phyloP scores from a whole-genome alignment of 2,113 vertebrate species.

The Stegastes partitus region DNA sequence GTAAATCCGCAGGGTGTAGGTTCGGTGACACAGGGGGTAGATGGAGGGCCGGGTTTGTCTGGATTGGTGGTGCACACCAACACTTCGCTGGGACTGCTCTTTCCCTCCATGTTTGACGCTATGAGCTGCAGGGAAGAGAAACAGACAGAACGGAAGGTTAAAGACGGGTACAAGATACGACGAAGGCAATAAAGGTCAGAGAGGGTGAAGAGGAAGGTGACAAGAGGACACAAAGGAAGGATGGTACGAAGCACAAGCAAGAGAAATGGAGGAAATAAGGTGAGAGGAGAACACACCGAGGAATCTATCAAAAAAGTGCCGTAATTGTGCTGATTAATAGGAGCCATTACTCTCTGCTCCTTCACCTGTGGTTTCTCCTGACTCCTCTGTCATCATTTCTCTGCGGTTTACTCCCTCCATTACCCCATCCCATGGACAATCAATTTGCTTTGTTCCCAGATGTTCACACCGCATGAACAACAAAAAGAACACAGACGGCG shows the following conservation, averaged over 20 bases:
- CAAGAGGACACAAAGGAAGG: neutral
- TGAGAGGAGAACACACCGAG: neutral
- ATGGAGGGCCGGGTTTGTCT: conserved; percentile 94
- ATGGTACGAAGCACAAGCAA: neutral
- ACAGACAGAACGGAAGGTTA: neutral
- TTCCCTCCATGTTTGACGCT: conserved; percentile 93
- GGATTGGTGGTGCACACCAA: conserved; percentile 96
- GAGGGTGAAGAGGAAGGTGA: neutral
- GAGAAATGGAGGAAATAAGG: neutral
- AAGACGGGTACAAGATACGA: neutral
- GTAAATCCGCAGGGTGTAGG: conserved; percentile 90
- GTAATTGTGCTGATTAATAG: conserved; percentile 28
- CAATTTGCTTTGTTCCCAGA: conserved; percentile 25
- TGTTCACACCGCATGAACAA: neutral
- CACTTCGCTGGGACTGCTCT: conserved; percentile 94
- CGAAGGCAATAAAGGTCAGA: neutral
- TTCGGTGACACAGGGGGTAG: conserved; percentile 87
- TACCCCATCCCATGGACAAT: conserved; percentile 5
- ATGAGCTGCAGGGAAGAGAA: conserved; percentile 86
- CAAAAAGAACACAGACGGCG: neutral
- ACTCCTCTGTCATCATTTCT: conserved; percentile 19
- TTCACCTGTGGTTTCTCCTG: neutral
- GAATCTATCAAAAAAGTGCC: conserved; percentile 47
- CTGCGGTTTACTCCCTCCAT: conserved; percentile 25
- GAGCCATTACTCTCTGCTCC: conserved; percentile 27